Base-by-base conservation (phyloP, 2,797 vertebrate species). In the Huso huso region DNA sequence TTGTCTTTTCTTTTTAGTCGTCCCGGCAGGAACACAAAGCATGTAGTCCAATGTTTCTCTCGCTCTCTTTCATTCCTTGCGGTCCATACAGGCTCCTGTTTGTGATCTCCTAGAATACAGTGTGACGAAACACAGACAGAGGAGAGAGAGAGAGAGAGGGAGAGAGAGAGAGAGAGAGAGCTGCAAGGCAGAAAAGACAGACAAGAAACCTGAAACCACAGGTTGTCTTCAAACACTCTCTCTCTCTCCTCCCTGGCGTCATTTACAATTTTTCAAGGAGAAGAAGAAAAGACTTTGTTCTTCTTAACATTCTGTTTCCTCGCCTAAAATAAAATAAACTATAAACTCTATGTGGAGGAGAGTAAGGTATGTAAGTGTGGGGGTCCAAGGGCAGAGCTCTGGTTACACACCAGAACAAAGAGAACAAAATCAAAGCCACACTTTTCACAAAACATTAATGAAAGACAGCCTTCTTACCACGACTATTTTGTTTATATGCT, bases 161-260 rank as follows among this genome's bases (percentile, higher is more conserved):
- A 65, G 66, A 64, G 68, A 60, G 71, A 70, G 66, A 71, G 52
- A 63, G 0, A 64, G 70, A 68, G 69, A 70, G 71, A 75, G 69
- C 74, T 48, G 69, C 77, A 76, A 81, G 75, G 68, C 55, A 1
- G 64, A 66, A 57, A 63, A 66, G 72, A 66, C 70, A 76, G 71
- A 51, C 68, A 63, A 74, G 75, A 81, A 81, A 82, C 76, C 62
- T 75, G 79, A 81, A 83, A 86, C 84, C 85, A 73, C 70, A 71
- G 67, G 66, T 71, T 74, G 77, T 77, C 74, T 77, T 82, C 73
- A 72, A 76, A 81, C 79, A 82, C 79, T 55, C 52, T 64, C 55
- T 58, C 18, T 52, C 51, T 67, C 68, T 66, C 51, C 50, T n/a
- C 65, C 63, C 62, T 55, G 52, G 6, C n/a, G 6, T 37, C 23